phyloP scores from a whole-genome alignment of 2,113 vertebrate genomes.

The Lamprotornis superbus region DNA sequence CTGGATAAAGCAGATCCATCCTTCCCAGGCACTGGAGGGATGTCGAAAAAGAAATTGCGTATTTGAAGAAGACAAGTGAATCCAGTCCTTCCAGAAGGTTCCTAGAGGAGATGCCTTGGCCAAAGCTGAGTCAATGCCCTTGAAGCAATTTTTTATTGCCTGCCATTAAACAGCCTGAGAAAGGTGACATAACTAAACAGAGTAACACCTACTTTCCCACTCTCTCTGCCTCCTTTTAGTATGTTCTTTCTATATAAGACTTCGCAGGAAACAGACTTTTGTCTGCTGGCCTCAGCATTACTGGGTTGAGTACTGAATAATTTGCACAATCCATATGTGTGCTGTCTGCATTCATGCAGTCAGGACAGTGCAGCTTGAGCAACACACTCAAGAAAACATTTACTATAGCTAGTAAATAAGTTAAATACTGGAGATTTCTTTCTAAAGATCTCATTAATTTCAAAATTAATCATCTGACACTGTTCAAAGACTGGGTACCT shows the following conservation, averaged over 20 bases:
- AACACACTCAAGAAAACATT: not conserved
- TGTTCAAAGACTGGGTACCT: not conserved
- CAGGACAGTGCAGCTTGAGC: rapidly evolving
- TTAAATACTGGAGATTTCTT: not conserved
- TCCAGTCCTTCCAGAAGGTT: not conserved
- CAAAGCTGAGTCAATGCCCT: not conserved
- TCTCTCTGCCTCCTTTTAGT: not conserved
- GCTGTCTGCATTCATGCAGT: not conserved
- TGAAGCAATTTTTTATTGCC: not conserved
- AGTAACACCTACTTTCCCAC: not conserved
- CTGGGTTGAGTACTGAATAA: not conserved
- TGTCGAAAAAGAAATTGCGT: not conserved
- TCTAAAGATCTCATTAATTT: not conserved
- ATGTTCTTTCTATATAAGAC: not conserved
- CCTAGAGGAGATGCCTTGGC: not conserved
- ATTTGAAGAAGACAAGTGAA: not conserved
- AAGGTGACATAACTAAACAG: not conserved
- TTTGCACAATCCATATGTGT: rapidly evolving
- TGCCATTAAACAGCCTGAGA: not conserved
- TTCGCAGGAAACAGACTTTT: not conserved
- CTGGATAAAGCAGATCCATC: not conserved
- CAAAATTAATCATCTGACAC: not conserved
- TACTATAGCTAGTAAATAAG: not conserved
- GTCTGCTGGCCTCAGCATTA: not conserved
- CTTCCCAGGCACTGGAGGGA: not conserved